A percentile compares a stretch with the other conserved stretches of the same genome.
phyloP scores from a whole-genome alignment of 1,140 invertebrate species.

The Habropoda laboriosa region DNA sequence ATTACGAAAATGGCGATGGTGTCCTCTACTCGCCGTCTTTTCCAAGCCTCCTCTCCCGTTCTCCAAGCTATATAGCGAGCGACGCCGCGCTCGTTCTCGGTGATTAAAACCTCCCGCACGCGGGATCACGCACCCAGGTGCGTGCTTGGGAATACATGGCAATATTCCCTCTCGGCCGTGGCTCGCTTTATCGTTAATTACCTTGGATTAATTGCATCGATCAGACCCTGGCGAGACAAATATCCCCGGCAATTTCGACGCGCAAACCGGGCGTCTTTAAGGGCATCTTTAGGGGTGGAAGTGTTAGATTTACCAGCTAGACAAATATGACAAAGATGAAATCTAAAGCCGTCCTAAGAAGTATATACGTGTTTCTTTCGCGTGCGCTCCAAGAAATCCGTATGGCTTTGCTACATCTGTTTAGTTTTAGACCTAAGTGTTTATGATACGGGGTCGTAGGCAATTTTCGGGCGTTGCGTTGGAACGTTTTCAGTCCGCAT shows the following conservation, averaged over 20 bases:
- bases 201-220: constrained; percentile 51
- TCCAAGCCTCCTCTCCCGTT: neutral
- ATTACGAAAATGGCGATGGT: constrained; percentile 51
- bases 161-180: constrained; percentile 10
- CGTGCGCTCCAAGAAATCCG: no score
- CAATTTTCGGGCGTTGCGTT: no score
- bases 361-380: no score
- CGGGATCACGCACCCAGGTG: constrained; percentile 49
- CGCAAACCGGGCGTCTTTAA: neutral
- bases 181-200: constrained; percentile 50
- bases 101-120: constrained; percentile 48
- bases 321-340: no score
- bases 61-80: no score
- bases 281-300: no score
- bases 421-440: no score
- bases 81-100: constrained; percentile 8
- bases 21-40: constrained; percentile 43
- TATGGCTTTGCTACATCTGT: no score
- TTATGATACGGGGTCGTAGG: no score
- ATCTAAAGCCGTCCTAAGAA: no score
- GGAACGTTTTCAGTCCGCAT: no score
- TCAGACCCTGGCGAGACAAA: constrained; percentile 26
- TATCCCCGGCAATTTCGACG: constrained; percentile 2
- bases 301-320: no score
- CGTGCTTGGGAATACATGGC: constrained; percentile 38